Evolutionary conservation across 2,113 vertebrate species (phyloP), one percentile per base, ranked within the genome.

Genomic region (Halichoerus grypus): DNA sequence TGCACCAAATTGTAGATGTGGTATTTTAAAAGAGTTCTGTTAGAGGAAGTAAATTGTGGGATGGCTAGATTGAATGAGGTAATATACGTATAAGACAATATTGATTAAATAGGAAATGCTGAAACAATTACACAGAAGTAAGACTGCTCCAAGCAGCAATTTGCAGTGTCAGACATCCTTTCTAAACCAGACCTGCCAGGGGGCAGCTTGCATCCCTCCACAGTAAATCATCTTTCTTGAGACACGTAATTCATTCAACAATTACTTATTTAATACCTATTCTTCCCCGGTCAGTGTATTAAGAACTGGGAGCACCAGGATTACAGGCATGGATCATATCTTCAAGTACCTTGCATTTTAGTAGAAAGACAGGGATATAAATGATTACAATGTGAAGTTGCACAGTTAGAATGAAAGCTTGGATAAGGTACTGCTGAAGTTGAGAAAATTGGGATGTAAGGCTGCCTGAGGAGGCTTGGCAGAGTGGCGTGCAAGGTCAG

Each of bases 21-120:
- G 1, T 63, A 61, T 79, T 91, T 93, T 72, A 57, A 91, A 28
- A 89, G 46, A 46, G 4, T 61, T 95, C 36, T 65, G 57, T 67
- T 28, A 88, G 16, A 90, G 26, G 80, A 94, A 92, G 10, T 74
- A 83, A 82, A 53, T 18, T 84, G 39, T 39, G 63, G 19, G 13
- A n/a, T 57, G 36, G 6, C 19, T 82, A 49, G 53, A 93, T 77
- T 88, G 57, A 88, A 65, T 88, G 71, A 19, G 53, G 42, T 88
- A 42, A 81, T 96, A 36, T 33, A 94, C 33, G 11, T n/a, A 7
- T 55, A 57, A 80, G 82, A 83, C 26, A 92, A 42, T 76, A 79
- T 28, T 95, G 57, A 91, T 71, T 89, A 76, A 86, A 42, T 55
- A n/a, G 61, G 21, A 87, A 96, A 74, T 42, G 28, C 36, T 87